phyloP scores from a whole-genome alignment of 2,797 vertebrate genomes.

The Percopsis omiscomaycus region DNA sequence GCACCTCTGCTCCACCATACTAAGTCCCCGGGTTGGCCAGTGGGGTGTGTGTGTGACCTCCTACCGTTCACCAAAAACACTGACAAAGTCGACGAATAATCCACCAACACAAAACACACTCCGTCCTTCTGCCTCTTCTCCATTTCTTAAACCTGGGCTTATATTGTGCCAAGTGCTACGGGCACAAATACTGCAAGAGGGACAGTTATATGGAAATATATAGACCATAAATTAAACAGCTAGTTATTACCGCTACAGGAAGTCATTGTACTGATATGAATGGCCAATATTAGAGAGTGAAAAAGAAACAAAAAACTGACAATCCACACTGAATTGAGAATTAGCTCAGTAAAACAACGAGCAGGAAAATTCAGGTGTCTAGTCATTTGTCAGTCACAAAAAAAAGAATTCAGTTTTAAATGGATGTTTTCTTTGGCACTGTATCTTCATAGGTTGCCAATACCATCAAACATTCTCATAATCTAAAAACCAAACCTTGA shows the following conservation, averaged over 20 bases:
- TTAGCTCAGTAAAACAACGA: neutral
- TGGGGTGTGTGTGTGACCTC: slow-evolving; percentile 62
- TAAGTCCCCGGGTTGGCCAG: too few relatives aligned
- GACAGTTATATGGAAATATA: neutral
- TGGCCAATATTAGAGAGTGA: neutral
- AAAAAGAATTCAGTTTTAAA: neutral
- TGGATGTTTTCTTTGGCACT: too few relatives aligned
- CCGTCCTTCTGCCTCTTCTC: slow-evolving; percentile 1
- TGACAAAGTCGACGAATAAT: slow-evolving; percentile 45
- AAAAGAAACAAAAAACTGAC: too few relatives aligned
- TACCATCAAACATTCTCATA: too few relatives aligned
- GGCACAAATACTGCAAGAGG: neutral
- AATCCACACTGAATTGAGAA: too few relatives aligned
- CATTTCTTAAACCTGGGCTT: slow-evolving; percentile 1
- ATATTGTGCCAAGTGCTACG: too few relatives aligned
- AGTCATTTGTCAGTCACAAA: neutral
- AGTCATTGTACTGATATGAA: neutral
- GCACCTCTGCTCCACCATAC: too few relatives aligned
- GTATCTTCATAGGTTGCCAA: too few relatives aligned
- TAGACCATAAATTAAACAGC: neutral
- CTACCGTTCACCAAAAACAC: slow-evolving; percentile 41
- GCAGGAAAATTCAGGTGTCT: neutral
- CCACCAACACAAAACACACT: slow-evolving; percentile 12
- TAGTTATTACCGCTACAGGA: neutral
- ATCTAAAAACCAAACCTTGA: neutral